A percentile compares a stretch with the other conserved stretches of the same genome.
phyloP scores from a whole-genome alignment of 2,113 vertebrate genomes.

The Mustela lutreola region DNA sequence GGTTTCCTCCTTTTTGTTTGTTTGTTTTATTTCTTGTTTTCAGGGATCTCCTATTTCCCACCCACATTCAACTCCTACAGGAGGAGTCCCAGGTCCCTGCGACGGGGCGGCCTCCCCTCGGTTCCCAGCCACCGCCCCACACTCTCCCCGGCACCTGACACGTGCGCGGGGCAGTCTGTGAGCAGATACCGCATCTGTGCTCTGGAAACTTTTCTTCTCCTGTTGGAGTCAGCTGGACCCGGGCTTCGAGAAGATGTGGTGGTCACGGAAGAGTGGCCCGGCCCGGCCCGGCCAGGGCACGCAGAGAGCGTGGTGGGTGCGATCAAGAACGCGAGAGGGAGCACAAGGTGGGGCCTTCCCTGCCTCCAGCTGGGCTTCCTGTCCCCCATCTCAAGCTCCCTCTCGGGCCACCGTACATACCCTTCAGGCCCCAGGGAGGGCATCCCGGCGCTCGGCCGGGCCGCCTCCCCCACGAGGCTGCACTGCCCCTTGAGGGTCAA shows the following conservation, averaged over 20 bases:
- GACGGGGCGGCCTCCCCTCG: not conserved
- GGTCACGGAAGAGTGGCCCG: not conserved
- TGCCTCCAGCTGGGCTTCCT: not conserved
- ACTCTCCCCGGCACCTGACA: no score
- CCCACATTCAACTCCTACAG: not conserved
- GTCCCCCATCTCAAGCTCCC: not conserved
- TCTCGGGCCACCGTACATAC: no score
- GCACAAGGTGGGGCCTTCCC: fast-evolving
- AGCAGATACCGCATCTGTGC: not conserved
- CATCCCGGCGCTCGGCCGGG: fast-evolving
- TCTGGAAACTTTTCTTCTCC: not conserved
- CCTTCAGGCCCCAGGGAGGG: not conserved
- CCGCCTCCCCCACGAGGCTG: not conserved
- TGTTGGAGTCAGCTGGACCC: not conserved
- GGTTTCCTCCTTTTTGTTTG: not conserved
- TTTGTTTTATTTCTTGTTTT: not conserved
- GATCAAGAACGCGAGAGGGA: not conserved
- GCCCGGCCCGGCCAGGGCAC: no score
- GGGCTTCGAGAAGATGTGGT: not conserved
- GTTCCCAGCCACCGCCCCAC: no score
- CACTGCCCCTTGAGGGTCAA: fast-evolving
- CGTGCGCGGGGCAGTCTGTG: fast-evolving
- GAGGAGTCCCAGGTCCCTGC: not conserved
- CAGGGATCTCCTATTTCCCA: not conserved
- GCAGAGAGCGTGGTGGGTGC: not conserved